Conservation (phyloP, 2,888 invertebrate species). For the Yponomeuta evonymella region DNA sequence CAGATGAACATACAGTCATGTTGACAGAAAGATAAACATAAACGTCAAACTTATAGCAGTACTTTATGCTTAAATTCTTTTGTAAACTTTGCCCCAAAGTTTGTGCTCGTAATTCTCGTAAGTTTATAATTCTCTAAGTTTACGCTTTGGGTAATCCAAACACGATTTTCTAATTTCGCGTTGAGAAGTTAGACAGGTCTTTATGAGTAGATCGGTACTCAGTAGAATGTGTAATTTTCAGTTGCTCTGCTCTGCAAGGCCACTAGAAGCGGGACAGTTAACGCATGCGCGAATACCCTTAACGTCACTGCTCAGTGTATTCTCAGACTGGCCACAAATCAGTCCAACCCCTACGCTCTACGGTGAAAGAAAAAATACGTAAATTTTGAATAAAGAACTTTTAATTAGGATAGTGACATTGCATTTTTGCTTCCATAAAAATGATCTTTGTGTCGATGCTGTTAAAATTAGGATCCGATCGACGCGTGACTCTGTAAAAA, state of each 20-base stretch:
- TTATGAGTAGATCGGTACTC: background rate
- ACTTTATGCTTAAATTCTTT: background rate
- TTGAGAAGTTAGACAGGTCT: background rate
- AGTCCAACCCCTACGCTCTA: background rate
- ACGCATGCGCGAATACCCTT: constrained; percentile 8
- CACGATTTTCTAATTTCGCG: background rate
- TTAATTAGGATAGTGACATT: background rate
- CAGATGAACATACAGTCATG: no score
- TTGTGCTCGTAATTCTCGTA: background rate
- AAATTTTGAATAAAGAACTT: constrained; percentile 4
- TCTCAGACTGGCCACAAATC: constrained; percentile 6
- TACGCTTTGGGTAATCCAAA: background rate
- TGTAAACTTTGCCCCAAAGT: background rate
- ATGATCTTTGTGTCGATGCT: background rate
- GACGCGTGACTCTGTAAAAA: background rate
- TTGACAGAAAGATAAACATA: no score
- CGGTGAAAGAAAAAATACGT: constrained; percentile 2
- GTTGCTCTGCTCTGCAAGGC: background rate
- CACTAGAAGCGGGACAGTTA: background rate
- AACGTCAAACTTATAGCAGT: background rate
- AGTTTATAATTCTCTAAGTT: background rate
- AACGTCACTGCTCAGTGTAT: background rate
- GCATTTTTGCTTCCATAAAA: background rate
- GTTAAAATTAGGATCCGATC: no score
- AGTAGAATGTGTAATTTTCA: constrained; percentile 10